Evolutionary conservation across 1,140 invertebrate species (phyloP), one percentile per base, ranked within the genome.

Genomic region (Thaumetopoea pityocampa): DNA sequence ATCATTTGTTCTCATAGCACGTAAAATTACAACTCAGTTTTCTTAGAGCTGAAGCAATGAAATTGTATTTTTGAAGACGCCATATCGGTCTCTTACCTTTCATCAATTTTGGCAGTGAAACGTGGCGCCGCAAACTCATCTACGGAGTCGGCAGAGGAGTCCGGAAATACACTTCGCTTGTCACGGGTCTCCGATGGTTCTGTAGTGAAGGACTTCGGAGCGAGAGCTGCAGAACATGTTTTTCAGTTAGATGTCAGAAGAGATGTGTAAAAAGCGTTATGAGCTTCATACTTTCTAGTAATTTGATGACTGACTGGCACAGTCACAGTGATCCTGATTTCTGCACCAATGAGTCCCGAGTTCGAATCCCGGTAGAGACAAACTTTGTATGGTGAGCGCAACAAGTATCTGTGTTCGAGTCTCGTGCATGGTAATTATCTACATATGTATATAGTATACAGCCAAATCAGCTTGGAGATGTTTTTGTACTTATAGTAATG

Each of bases 81-180:
- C 10, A n/a, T 14, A 45, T 11, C 2, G 18, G 5, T 18, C 8
- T 19, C 20, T 57, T 44, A 80, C 76, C 76, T 68, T 10, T 74
- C 68, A 4, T 80, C 73, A 14, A 34, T 27, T 34, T 69, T 77
- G 3, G 62, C 32, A 4, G 67, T 32, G 3, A 52, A 18, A 32
- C 53, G 69, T 4, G 71, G 71, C 0, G 60, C 45, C 0, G 47
- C 26, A 20, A 58, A 60, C 7, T 61, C 47, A 3, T 61, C 52
- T 14, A 66, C 47, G 1, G 48, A 37, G 3, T 67, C 66, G 5
- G 53, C 28, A 1, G 15, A 36, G 1, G 57, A 46, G 28, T 73
- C 73, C 0, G 71, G 45, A 22, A 78, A 64, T 5, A 74, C 59
- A 41, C 71, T 70, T 6, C 77, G 66, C 32, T 68, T 71, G 12